phyloP scores from a whole-genome alignment of 2,888 invertebrate genomes.

The Mesodorylaimus sp. region DNA sequence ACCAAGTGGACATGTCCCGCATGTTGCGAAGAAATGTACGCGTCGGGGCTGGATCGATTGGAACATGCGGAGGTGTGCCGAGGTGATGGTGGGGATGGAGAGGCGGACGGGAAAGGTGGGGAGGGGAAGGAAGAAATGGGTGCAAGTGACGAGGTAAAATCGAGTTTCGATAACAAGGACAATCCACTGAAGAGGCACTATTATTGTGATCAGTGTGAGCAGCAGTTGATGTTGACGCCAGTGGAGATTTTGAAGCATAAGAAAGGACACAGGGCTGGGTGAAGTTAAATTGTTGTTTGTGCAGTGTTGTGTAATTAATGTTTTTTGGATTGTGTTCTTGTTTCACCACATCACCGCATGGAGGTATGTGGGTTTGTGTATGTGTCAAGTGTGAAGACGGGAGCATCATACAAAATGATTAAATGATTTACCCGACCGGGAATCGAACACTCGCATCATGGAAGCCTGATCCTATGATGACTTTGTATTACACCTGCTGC shows the following conservation, averaged over 20 bases:
- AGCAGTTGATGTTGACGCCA: conserved; percentile 50
- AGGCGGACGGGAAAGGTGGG: not conserved
- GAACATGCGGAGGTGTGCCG: conserved; percentile 48
- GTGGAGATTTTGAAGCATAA: conserved; percentile 70
- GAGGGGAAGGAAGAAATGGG: not conserved
- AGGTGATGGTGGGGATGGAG: conserved; percentile 1
- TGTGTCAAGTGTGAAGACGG: too few relatives aligned
- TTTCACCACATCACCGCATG: too few relatives aligned
- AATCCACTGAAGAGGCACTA: conserved; percentile 38
- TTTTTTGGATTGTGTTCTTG: too few relatives aligned
- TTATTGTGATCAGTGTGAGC: conserved; percentile 52
- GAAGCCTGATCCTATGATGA: too few relatives aligned
- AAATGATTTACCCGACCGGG: too few relatives aligned
- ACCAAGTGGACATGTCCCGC: conserved; percentile 53
- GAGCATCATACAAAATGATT: too few relatives aligned
- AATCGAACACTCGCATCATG: too few relatives aligned
- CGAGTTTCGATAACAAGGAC: conserved; percentile 11
- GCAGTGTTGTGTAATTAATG: too few relatives aligned
- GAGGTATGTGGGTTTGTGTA: too few relatives aligned
- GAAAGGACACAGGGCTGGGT: too few relatives aligned
- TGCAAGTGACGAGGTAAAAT: not conserved
- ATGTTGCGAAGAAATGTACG: conserved; percentile 46
- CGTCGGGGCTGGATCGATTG: conserved; percentile 50
- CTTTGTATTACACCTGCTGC: too few relatives aligned
- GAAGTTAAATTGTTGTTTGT: too few relatives aligned